A percentile compares a stretch with the other conserved stretches of the same genome.
Conservation (phyloP, 2,888 invertebrate species). For the Sarcophaga caerulescens region DNA sequence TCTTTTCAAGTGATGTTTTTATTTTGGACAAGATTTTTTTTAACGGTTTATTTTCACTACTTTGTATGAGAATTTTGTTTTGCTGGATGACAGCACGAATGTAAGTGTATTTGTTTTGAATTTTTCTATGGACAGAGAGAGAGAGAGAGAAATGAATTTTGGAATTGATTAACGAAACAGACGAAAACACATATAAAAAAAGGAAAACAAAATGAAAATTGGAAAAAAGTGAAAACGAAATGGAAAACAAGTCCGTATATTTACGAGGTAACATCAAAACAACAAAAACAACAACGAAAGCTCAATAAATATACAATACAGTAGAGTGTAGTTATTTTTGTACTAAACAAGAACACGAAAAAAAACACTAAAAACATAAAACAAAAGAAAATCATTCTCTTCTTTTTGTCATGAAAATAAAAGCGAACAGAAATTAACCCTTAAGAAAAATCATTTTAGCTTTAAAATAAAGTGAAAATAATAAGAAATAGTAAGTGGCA, state of each 20-base stretch:
- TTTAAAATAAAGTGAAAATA: constrained; percentile 19
- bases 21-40: constrained; percentile 27
- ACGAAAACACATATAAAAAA: neutral
- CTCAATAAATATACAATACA: constrained; percentile 51
- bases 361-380: constrained; percentile 32
- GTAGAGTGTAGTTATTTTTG: constrained; percentile 66
- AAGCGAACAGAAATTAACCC: constrained; percentile 8
- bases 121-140: constrained; percentile 20
- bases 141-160: constrained; percentile 41
- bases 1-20: neutral
- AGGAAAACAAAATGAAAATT: constrained; percentile 45
- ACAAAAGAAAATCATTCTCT: constrained; percentile 28
- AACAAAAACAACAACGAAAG: constrained; percentile 57
- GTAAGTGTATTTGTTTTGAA: constrained; percentile 5
- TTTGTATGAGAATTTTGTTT: constrained; percentile 22
- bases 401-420: constrained; percentile 22
- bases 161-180: constrained; percentile 55
- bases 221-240: constrained; percentile 42
- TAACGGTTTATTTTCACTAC: constrained; percentile 26
- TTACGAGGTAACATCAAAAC: constrained; percentile 52
- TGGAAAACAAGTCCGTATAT: constrained; percentile 41
- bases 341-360: constrained; percentile 47
- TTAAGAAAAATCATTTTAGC: neutral
- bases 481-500: neutral
- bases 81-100: constrained; percentile 9